Base-by-base conservation (phyloP, 2,888 invertebrate genomes). In the Neocrepidodera transversa region DNA sequence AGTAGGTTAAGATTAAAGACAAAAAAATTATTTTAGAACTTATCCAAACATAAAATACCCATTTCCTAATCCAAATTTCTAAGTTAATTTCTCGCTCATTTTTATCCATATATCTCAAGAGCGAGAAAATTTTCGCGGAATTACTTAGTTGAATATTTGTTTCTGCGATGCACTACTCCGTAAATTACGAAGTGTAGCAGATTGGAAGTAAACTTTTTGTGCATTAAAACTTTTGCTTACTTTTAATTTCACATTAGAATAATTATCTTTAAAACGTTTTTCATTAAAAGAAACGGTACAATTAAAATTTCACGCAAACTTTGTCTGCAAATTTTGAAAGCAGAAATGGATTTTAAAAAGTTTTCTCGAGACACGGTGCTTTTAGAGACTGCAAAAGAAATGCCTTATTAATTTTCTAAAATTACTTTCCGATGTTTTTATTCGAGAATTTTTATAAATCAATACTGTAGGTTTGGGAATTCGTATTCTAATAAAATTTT, bases 211-310 rank as follows among this genome's bases (percentile, higher is more conserved):
- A 17, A 47, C 35, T 23, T 54, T 38, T 11, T 47, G n/a, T 45
- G 36, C 54, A 45, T 45, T 47, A 35, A 47, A 54, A 32, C 28
- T 54, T 68, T 66, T 62, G 64, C 62, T 62, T 62, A 64, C 66
- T 69, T 69, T 65, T 63, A 64, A 69, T 67, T 69, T 60, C 60
- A 65, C 61, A 63, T 65, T 65, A 60, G 63, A 66, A 67, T 69
- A 61, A 68, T 69, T 69, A 69, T 68, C 67, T 63, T 65, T 67
- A 62, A 67, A 67, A 68, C 61, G 68, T 60, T 69, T 70, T 69
- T 68, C 68, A 70, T 71, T 70, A 63, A 53, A 53, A 58, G 65
- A 66, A 68, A 67, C 62, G 64, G 58, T 61, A 65, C 67, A 65
- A 65, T 69, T 69, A 65, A 61, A 61, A 65, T 62, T 64, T 66